Base-by-base conservation (phyloP, 2,113 vertebrate species). In the Myiopsitta monachus region DNA sequence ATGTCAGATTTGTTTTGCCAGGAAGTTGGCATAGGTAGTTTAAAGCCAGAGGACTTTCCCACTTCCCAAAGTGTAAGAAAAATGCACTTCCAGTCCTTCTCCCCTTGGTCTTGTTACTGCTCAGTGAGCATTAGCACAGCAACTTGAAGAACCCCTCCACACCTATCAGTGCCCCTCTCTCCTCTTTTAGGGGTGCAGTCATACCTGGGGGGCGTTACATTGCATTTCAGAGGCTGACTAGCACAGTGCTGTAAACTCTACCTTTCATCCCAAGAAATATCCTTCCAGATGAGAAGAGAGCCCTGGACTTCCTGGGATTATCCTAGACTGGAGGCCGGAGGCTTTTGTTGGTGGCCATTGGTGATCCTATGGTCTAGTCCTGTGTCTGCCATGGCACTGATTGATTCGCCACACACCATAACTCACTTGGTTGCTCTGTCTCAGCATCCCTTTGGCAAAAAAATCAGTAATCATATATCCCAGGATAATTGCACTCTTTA, bases 361-460 rank as follows among this genome's bases (percentile, higher is more conserved):
- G 39, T 51, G 33, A 81, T 44, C 31, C 77, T 43, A 4, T 0
- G 1, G 36, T 44, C 64, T 46, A 10, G 63, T 83, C 62, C 44
- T 1, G 0, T 38, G 15, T 73, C 84, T 91, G 44, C 38, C 47
- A 11, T 14, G 16, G 57, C 61, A 78, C 43, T 9, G 36, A 26
- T 39, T 44, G 82, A 81, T 43, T 30, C 0, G 0, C 43, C 0
- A 0, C 51, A 74, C 23, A 66, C 26, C 6, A 0, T 38, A 87
- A 93, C 43, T 93, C 86, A 57, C 27, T 78, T 30, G 14, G 24
- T 27, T 90, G 41, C 49, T 79, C 61, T 81, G 64, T 62, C 57
- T 90, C 80, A 84, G 51, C 47, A 54, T 73, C 47, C 31, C 57
- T 88, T 78, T 43, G 43, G 73, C 39, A 78, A 90, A 87, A 87